Evolutionary conservation across 2,888 invertebrate species (phyloP).

Genomic region (Drosophila acutilabella): DNA sequence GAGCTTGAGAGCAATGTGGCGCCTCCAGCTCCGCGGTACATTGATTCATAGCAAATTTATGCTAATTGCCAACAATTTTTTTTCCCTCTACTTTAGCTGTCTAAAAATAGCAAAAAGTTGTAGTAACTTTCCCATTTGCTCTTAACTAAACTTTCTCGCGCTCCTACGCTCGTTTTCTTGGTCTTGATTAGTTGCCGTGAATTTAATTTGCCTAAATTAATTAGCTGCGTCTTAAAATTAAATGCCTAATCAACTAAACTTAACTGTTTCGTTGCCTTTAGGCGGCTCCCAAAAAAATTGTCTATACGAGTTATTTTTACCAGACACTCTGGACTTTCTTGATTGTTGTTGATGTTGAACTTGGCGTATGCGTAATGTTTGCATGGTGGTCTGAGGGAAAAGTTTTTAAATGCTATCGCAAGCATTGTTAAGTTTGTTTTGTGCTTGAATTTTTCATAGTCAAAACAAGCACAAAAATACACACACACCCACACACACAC

Average conservation of each 20-base stretch:
- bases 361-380: constrained; percentile 59
- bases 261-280: constrained; percentile 22
- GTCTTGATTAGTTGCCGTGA: constrained; percentile 44
- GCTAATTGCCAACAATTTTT: constrained; percentile 68
- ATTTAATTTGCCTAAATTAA: constrained; percentile 47
- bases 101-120: constrained; percentile 57
- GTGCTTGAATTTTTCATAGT: constrained; percentile 27
- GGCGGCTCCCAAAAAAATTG: neutral
- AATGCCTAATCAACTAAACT: constrained; percentile 64
- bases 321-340: constrained; percentile 1
- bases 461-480: neutral
- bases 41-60: constrained; percentile 72
- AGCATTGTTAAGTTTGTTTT: constrained; percentile 16
- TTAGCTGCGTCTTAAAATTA: constrained; percentile 59
- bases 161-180: constrained; percentile 3
- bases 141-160: neutral
- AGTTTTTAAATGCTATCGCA: constrained; percentile 50
- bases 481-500: constrained; percentile 4
- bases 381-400: constrained; percentile 24
- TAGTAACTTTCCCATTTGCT: neutral
- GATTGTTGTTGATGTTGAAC: constrained; percentile 10
- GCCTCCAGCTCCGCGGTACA: constrained; percentile 26
- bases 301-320: constrained; percentile 13
- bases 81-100: neutral
- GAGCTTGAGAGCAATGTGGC: constrained; percentile 15